Percentiles rank a stretch among this genome's conserved stretches.
Conservation (phyloP, 2,888 invertebrate genomes). For the Phragmatobia fuliginosa region DNA sequence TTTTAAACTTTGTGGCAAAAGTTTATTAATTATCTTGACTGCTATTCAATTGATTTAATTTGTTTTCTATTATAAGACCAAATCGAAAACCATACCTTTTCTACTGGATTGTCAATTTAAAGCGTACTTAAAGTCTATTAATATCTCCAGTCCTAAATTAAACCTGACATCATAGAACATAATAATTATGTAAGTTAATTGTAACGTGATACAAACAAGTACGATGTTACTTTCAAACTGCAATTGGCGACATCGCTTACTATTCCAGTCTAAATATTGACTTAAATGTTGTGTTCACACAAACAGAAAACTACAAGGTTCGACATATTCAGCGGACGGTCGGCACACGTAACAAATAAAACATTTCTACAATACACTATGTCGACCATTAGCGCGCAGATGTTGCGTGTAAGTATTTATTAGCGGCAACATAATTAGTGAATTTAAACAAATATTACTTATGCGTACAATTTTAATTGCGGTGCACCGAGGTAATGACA, state of each 20-base stretch:
- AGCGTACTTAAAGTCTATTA: neutral
- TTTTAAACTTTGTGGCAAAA: neutral
- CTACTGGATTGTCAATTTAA: neutral
- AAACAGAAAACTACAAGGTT: slow-evolving; percentile 74
- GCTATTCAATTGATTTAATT: neutral
- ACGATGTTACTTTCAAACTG: neutral
- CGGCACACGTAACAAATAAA: slow-evolving; percentile 73
- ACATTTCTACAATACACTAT: slow-evolving; percentile 71
- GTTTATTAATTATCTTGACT: neutral
- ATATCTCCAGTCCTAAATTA: neutral
- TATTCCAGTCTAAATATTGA: slow-evolving; percentile 47
- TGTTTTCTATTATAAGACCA: neutral
- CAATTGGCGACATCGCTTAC: slow-evolving; percentile 40
- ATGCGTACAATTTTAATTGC: slow-evolving; percentile 82
- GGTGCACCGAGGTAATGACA: slow-evolving; percentile 68
- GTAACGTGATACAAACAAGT: neutral
- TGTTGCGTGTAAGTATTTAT: slow-evolving; percentile 82
- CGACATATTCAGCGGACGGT: slow-evolving; percentile 39
- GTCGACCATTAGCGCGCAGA: slow-evolving; percentile 72
- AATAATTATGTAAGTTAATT: neutral
- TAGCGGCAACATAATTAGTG: slow-evolving; percentile 81
- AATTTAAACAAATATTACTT: slow-evolving; percentile 84
- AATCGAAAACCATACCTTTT: no score
- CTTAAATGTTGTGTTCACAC: slow-evolving; percentile 63
- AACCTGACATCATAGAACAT: neutral